Percentiles rank a stretch among this genome's conserved stretches.
These are phyloP conservation scores for Larimichthys crocea DNA, from an alignment of 2,113 vertebrate species.

Conservation along the genomic window DNA sequence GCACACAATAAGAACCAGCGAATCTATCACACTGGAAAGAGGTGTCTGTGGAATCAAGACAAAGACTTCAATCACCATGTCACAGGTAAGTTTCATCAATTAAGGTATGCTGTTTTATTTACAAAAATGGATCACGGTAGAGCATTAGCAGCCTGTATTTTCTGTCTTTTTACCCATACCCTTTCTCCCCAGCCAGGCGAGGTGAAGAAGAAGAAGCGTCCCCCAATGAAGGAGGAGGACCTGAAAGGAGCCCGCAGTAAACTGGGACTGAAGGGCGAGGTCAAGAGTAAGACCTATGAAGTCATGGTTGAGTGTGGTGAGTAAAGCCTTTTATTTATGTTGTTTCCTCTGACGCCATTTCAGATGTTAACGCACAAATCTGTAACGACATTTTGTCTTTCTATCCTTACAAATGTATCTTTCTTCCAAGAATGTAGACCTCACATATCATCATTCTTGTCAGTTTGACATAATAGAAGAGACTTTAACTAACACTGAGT, in stretches of 20 bases:
- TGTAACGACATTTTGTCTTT: background rate
- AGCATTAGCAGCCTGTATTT: fast-evolving
- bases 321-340: constrained; percentile 38
- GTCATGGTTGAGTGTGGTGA: constrained; percentile 96
- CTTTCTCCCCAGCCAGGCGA: constrained; percentile 72
- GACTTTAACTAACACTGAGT: background rate
- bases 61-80: constrained; percentile 83
- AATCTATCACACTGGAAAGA: constrained; percentile 4
- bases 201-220: constrained; percentile 95
- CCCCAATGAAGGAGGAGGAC: constrained; percentile 95
- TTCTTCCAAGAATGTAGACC: background rate
- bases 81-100: constrained; percentile 85
- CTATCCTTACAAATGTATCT: background rate
- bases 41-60: constrained; percentile 2
- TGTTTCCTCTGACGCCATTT: background rate
- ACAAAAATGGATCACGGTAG: background rate
- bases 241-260: constrained; percentile 95
- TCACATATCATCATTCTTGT: background rate
- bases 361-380: background rate
- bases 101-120: background rate
- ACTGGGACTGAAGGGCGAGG: constrained; percentile 90
- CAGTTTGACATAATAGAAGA: background rate
- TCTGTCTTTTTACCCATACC: background rate
- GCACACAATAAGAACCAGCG: constrained; percentile 31
- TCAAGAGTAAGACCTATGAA: constrained; percentile 98